Conservation (phyloP, 2,113 vertebrate species). For the Macrotus californicus region DNA sequence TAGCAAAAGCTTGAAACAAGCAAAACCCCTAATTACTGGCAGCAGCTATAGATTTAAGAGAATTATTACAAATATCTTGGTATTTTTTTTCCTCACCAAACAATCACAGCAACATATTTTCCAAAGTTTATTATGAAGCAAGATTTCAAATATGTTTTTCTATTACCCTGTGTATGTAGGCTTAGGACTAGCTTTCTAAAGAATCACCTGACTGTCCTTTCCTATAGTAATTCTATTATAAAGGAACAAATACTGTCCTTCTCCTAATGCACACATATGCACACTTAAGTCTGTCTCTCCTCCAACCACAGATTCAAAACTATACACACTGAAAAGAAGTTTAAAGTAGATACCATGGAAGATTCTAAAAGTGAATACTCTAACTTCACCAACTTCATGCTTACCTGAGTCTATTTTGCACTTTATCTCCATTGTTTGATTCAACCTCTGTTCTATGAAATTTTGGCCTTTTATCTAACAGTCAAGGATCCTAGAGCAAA, state of each 20-base stretch:
- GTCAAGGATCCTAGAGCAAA: neutral
- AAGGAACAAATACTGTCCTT: neutral
- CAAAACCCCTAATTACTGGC: conserved; percentile 6
- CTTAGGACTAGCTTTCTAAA: neutral
- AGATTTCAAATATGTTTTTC: neutral
- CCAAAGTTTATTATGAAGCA: neutral
- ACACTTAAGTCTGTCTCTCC: neutral
- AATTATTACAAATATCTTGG: conserved; percentile 16
- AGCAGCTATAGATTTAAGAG: neutral
- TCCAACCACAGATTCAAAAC: conserved; percentile 2
- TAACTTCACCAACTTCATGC: neutral
- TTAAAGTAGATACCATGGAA: neutral
- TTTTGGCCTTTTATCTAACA: neutral
- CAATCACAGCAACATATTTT: conserved; percentile 9
- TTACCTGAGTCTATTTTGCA: neutral
- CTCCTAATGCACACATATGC: neutral
- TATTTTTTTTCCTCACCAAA: conserved; percentile 5
- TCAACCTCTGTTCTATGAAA: neutral
- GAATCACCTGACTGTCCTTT: neutral
- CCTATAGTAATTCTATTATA: neutral
- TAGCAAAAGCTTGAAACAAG: neutral
- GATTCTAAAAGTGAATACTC: neutral
- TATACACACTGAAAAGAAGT: neutral
- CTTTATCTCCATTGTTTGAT: neutral
- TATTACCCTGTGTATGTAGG: neutral